phyloP scores from a whole-genome alignment of 2,797 vertebrate species.

The Syngnathus acus region DNA sequence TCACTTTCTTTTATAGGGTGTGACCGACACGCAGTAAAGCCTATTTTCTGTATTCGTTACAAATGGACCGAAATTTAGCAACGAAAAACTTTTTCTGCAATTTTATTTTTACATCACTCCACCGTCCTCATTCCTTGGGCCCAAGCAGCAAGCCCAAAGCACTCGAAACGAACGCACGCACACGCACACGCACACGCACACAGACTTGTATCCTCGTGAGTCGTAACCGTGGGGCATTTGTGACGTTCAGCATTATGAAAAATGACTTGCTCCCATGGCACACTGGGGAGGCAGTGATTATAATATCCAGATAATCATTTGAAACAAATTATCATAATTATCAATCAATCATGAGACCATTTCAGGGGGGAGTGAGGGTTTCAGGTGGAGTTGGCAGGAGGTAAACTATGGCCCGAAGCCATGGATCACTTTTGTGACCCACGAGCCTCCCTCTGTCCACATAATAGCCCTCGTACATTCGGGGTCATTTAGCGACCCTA shows the following conservation, averaged over 20 bases:
- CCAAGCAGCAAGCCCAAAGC: background rate
- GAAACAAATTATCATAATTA: slow-evolving; percentile 95
- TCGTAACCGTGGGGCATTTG: slow-evolving; percentile 72
- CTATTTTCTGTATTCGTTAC: too few species aligned
- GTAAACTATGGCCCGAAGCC: slow-evolving; percentile 67
- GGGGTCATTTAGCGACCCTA: slow-evolving; percentile 64
- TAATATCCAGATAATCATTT: slow-evolving; percentile 93
- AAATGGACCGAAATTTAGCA: too few species aligned
- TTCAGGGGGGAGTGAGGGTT: slow-evolving; percentile 46
- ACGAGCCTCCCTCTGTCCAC: slow-evolving; percentile 71
- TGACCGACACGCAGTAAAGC: too few species aligned
- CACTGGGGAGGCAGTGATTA: slow-evolving; percentile 66
- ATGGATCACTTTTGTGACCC: slow-evolving; percentile 81
- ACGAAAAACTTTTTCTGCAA: too few species aligned
- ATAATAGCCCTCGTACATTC: slow-evolving; percentile 82
- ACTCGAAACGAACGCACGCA: slow-evolving; percentile 1
- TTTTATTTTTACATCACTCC: too few species aligned
- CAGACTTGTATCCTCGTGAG: slow-evolving; percentile 36
- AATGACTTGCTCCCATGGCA: slow-evolving; percentile 61
- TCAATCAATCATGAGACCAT: slow-evolving; percentile 85
- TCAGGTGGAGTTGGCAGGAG: slow-evolving; percentile 46
- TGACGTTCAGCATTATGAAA: slow-evolving; percentile 66
- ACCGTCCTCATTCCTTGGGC: too few species aligned
- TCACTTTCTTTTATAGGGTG: too few species aligned
- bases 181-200: slow-evolving; percentile 23